A percentile compares a stretch with the other conserved stretches of the same genome.
phyloP scores from a whole-genome alignment of 1,140 invertebrate genomes.

The Habropoda laboriosa region DNA sequence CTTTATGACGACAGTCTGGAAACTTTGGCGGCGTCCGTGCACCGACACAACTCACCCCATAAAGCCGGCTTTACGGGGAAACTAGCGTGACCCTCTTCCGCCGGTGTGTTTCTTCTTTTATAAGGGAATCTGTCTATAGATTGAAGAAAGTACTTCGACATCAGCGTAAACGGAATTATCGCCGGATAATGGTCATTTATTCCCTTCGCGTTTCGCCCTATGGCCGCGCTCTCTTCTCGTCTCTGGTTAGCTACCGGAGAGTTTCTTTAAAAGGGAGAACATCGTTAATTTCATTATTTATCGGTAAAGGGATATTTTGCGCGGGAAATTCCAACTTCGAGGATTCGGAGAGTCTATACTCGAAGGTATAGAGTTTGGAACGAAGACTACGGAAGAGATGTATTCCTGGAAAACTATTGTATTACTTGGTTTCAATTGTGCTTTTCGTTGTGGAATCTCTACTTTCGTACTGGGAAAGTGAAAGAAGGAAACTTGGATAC shows the following conservation, averaged over 20 bases:
- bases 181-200: slow-evolving; percentile 8
- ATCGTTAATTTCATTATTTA: not conserved
- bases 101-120: slow-evolving; percentile 24
- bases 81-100: slow-evolving; percentile 45
- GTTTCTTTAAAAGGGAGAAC: not conserved
- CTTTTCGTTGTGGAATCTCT: too few relatives aligned
- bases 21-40: slow-evolving; percentile 57
- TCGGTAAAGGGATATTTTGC: not conserved
- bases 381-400: too few relatives aligned
- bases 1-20: slow-evolving; percentile 67
- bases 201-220: not conserved
- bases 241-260: too few relatives aligned
- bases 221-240: too few relatives aligned
- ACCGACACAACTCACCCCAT: slow-evolving; percentile 58
- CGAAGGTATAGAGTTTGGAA: too few relatives aligned
- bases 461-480: too few relatives aligned
- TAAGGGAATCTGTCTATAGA: slow-evolving; percentile 18
- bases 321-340: not conserved
- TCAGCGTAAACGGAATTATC: slow-evolving; percentile 16
- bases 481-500: too few relatives aligned
- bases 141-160: slow-evolving; percentile 3
- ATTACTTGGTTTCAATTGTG: too few relatives aligned
- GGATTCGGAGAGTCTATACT: too few relatives aligned
- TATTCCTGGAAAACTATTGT: too few relatives aligned
- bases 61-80: slow-evolving; percentile 60